Evolutionary conservation across 2,797 vertebrate species (phyloP).

Genomic region (Malurus leucopterus): DNA sequence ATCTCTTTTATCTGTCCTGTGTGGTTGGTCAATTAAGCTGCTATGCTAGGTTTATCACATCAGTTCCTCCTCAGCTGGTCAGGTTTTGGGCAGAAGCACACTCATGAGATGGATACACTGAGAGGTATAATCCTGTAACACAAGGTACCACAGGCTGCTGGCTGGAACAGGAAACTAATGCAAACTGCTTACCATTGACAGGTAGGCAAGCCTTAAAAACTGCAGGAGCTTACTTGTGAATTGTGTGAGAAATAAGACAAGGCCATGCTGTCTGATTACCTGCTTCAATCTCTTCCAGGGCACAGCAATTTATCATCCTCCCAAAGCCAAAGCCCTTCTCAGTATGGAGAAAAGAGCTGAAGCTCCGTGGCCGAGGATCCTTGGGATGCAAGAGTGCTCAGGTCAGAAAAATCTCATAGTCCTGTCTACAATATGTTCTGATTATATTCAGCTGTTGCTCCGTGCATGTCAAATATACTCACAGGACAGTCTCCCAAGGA

Average conservation of each 20-base stretch:
- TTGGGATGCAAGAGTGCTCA: background rate
- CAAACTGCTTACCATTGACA: background rate
- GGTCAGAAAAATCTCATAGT: background rate
- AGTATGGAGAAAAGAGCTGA: background rate
- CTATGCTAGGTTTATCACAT: background rate
- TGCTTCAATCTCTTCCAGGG: background rate
- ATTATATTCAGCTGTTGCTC: background rate
- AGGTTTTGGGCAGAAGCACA: background rate
- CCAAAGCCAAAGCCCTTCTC: background rate
- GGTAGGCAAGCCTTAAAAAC: background rate
- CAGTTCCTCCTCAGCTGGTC: background rate
- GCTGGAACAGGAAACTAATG: background rate
- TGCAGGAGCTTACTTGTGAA: background rate
- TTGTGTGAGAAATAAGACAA: constrained; percentile 4
- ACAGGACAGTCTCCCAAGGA: background rate
- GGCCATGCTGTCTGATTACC: background rate
- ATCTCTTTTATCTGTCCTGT: background rate
- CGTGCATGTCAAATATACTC: background rate
- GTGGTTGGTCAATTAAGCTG: background rate
- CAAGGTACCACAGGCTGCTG: background rate
- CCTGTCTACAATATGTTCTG: background rate
- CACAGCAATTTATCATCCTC: background rate
- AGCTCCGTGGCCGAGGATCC: background rate
- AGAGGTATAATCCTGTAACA: background rate
- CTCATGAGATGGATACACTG: rapidly evolving